phyloP scores from a whole-genome alignment of 2,113 vertebrate genomes.

The Camelus dromedarius region DNA sequence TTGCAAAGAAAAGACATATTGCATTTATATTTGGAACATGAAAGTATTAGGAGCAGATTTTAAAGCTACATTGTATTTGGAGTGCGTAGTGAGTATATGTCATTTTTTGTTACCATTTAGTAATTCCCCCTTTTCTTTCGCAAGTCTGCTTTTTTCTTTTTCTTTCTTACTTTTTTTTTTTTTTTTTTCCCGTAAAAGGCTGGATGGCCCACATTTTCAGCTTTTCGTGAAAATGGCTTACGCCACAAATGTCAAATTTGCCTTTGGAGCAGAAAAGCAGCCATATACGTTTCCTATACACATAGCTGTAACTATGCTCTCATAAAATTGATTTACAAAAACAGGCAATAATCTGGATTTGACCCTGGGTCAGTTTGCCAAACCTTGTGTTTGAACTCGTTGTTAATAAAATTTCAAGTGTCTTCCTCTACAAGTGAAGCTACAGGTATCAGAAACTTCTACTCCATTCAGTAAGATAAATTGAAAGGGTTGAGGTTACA shows the following conservation, averaged over 20 bases:
- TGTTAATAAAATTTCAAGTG: neutral
- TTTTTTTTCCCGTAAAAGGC: neutral
- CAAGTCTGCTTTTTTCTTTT: neutral
- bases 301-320: neutral
- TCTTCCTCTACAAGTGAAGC: neutral
- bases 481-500: neutral
- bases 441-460: neutral
- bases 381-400: no score
- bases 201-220: neutral
- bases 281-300: no score
- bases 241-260: neutral
- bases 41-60: neutral
- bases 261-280: neutral
- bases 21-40: neutral
- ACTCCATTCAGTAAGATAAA: neutral
- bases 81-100: accelerated
- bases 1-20: neutral
- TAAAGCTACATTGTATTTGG: neutral
- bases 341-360: neutral
- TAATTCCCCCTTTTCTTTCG: neutral
- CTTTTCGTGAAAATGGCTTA: neutral
- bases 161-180: no score
- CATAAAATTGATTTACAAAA: neutral
- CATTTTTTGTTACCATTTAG: neutral
- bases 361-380: neutral